Percentiles rank a stretch among this genome's conserved stretches.
phyloP scores from a whole-genome alignment of 2,113 vertebrate genomes.

The Peromyscus californicus region DNA sequence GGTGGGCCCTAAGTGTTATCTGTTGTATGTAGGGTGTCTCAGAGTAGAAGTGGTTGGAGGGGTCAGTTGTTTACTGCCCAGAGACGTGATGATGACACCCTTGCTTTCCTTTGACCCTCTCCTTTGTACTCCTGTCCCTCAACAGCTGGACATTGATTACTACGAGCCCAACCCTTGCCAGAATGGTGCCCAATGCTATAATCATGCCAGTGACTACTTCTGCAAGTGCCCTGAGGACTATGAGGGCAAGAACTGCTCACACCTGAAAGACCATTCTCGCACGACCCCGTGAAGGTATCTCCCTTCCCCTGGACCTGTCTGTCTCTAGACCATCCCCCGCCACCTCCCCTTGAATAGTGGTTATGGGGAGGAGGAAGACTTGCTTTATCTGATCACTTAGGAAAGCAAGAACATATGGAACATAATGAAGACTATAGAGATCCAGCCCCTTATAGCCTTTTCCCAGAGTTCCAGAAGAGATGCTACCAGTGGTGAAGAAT shows the following conservation, averaged over 20 bases:
- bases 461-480: too few relatives aligned
- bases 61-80: conserved; percentile 75
- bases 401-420: conserved; percentile 22
- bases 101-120: conserved; percentile 65
- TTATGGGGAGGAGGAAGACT: not conserved
- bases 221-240: conserved; percentile 97
- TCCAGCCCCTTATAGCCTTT: too few relatives aligned
- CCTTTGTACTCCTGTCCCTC: conserved; percentile 40
- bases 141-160: conserved; percentile 97
- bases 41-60: conserved; percentile 78
- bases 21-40: not conserved
- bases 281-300: conserved; percentile 95
- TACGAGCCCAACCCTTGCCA: conserved; percentile 96
- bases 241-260: conserved; percentile 98
- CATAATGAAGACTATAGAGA: too few relatives aligned
- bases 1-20: conserved; percentile 24
- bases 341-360: not conserved
- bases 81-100: conserved; percentile 71
- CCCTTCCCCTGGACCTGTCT: not conserved
- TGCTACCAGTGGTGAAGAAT: too few relatives aligned
- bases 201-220: conserved; percentile 95
- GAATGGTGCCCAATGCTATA: conserved; percentile 94
- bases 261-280: conserved; percentile 97
- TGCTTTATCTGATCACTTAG: not conserved
- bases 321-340: fast-evolving